These are phyloP conservation scores for Limnothrissa miodon DNA, from an alignment of 2,113 vertebrate species.

Conservation along the genomic window DNA sequence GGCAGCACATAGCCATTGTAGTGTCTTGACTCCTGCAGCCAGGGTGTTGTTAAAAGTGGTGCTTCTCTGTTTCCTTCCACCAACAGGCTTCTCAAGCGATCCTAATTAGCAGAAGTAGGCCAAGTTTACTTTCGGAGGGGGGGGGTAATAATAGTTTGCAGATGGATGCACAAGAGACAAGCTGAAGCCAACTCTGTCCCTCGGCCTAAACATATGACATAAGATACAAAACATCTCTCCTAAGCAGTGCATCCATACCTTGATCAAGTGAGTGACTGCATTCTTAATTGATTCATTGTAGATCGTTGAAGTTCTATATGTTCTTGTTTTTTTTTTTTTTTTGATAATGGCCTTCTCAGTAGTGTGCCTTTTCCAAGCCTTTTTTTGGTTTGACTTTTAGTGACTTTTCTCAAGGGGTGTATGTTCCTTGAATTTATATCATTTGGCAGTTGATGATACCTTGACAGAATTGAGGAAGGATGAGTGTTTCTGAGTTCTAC, in stretches of 20 bases:
- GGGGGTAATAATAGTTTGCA: conserved; percentile 37
- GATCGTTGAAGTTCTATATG: background rate
- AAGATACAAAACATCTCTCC: background rate
- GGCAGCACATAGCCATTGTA: background rate
- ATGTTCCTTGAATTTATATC: background rate
- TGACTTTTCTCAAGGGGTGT: conserved; percentile 3
- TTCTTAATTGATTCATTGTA: too few relatives aligned
- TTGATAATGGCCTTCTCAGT: background rate
- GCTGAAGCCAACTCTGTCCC: background rate
- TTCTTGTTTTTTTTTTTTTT: background rate
- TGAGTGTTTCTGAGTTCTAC: background rate
- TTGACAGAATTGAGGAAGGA: background rate
- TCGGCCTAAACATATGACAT: background rate
- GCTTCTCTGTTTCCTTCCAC: background rate
- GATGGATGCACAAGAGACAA: conserved; percentile 28
- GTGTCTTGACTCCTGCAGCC: background rate
- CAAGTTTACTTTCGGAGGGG: background rate
- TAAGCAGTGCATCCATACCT: background rate
- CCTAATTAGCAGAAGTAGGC: conserved; percentile 15
- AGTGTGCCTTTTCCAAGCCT: background rate
- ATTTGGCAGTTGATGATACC: background rate
- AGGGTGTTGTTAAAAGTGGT: background rate
- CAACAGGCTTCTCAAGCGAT: conserved; percentile 15
- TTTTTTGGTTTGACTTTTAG: background rate
- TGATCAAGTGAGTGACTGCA: conserved; percentile 5